These are phyloP conservation scores for Ibycter americanus DNA, from an alignment of 2,797 vertebrate genomes.

Conservation along the genomic window DNA sequence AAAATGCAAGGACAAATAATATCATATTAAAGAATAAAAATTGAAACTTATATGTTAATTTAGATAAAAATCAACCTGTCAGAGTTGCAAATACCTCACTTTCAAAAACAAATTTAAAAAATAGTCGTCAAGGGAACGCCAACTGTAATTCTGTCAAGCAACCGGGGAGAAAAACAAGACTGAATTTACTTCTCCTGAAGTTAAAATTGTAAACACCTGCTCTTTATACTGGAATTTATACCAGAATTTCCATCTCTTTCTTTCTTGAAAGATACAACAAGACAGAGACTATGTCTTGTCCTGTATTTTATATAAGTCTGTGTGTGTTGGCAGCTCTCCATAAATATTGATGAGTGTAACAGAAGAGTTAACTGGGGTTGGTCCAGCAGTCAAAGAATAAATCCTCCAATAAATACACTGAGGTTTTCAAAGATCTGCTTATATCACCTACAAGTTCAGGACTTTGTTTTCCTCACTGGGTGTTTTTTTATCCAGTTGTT, in stretches of 20 bases:
- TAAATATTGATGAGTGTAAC: constrained; percentile 51
- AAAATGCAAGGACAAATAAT: neutral
- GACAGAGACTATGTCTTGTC: neutral
- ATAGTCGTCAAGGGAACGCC: neutral
- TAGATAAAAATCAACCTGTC: neutral
- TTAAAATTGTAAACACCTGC: constrained; percentile 46
- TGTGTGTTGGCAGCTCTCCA: neutral
- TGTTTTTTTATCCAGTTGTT: neutral
- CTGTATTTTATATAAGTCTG: neutral
- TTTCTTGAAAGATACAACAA: neutral
- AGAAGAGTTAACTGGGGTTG: constrained; percentile 58
- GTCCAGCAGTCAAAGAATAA: constrained; percentile 44
- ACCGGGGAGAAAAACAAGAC: constrained; percentile 29
- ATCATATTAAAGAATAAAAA: constrained; percentile 33
- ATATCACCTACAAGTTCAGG: constrained; percentile 39
- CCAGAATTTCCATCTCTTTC: constrained; percentile 1
- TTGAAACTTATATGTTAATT: neutral
- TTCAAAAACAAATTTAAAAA: constrained; percentile 51
- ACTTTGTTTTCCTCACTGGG: neutral
- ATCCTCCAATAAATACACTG: neutral
- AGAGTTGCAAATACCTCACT: constrained; percentile 23
- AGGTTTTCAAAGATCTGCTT: constrained; percentile 34
- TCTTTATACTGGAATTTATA: neutral
- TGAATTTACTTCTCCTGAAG: constrained; percentile 42
- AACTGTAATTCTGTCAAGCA: constrained; percentile 26